Base-by-base conservation (phyloP, 2,888 invertebrate genomes). In the Automeris io region DNA sequence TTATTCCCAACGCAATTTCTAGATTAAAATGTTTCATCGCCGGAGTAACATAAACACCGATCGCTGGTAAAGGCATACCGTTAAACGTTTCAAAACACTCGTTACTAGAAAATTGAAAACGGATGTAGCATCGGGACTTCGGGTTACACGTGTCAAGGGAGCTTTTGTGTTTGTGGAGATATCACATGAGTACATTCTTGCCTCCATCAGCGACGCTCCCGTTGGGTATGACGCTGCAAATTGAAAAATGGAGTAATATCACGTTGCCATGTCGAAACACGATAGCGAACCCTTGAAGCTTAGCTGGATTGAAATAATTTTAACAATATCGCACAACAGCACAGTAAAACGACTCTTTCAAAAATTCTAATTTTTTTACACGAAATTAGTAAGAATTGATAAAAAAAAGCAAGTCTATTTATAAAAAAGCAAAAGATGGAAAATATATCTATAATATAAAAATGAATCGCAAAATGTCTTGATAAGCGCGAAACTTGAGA, bases 171-270 rank as follows among this genome's bases (percentile, higher is more conserved):
- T 29, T 16, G 29, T n/a, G 29, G 16, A 16, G 29, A 16, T 29
- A 37, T 41, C 22, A 26, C 18, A 22, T 22, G 31, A 25, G 5
- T 38, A 31, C 22, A 35, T 19, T 33, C 8, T 6, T 5, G 7
- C 32, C 32, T 19, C 23, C 34, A 41, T 47, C 47, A 47, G 47
- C 43, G 37, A 40, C 42, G 39, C 18, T 16, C 37, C 31, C 42
- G n/a, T 33, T 12, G 37, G 37, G 35, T 23, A 40, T 32, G 34
- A 36, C 39, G 44, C 23, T 35, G 42, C 41, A 44, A 42, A 51
- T 44, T 47, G 51, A 44, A 47, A 22, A 32, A 11, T 32, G 37
- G 13, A 16, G 29, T n/a, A n/a, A n/a, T n/a, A n/a, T n/a, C n/a
- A n/a, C n/a, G n/a, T 13, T 29, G 29, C n/a, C 16, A 29, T n/a